A percentile compares a stretch with the other conserved stretches of the same genome.
phyloP scores from a whole-genome alignment of 2,888 invertebrate species.

The Frankliniella fusca region DNA sequence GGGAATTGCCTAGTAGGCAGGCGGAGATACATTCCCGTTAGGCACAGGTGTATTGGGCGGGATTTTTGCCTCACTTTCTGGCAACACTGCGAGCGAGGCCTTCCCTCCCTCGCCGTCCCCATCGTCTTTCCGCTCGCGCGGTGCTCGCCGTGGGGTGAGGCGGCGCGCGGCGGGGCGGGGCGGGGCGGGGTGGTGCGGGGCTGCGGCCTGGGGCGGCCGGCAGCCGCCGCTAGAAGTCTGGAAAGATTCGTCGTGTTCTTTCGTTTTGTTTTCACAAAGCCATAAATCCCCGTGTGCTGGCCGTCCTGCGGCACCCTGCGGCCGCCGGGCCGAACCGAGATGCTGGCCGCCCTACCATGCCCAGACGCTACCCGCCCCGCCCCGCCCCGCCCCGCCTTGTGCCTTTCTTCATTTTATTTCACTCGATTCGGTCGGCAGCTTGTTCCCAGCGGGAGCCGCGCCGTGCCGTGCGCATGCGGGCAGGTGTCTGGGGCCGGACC shows the following conservation, averaged over 20 bases:
- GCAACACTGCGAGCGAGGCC: neutral
- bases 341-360: neutral
- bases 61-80: no score
- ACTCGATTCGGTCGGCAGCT: slow-evolving; percentile 14
- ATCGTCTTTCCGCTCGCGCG: neutral
- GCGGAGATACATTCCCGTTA: no score
- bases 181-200: neutral
- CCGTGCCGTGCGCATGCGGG: slow-evolving; percentile 5
- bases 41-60: no score
- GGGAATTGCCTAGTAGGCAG: no score
- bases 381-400: neutral
- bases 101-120: neutral
- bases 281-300: neutral
- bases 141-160: neutral
- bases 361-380: neutral
- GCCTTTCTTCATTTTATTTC: slow-evolving; percentile 17
- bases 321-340: neutral
- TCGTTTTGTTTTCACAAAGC: slow-evolving; percentile 18
- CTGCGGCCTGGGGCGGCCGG: neutral
- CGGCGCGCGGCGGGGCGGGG: neutral
- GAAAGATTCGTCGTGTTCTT: slow-evolving; percentile 8
- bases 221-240: slow-evolving; percentile 10
- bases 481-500: neutral
- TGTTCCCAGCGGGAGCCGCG: neutral
- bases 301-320: neutral